Percentiles rank a stretch among this genome's conserved stretches.
These are phyloP conservation scores for Heteropelma amictum DNA, from an alignment of 2,888 invertebrate genomes.

Conservation along the genomic window DNA sequence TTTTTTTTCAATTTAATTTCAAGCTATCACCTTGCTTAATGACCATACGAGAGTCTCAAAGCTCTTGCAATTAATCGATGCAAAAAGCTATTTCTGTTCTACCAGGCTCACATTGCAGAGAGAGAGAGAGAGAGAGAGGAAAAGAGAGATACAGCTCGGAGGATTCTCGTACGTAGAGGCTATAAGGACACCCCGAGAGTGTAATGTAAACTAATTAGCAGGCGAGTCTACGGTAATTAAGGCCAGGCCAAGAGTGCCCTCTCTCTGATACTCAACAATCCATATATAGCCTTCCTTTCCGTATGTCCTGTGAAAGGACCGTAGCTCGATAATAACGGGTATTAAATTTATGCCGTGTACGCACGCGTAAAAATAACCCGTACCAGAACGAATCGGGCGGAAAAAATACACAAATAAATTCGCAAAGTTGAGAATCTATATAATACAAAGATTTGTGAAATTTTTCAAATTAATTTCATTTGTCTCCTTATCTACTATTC, in stretches of 20 bases:
- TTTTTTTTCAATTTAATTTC: too few species aligned
- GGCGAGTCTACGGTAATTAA: constrained; percentile 76
- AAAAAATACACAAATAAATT: too few species aligned
- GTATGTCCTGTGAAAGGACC: constrained; percentile 26
- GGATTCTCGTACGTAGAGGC: constrained; percentile 47
- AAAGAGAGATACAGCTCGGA: constrained; percentile 60
- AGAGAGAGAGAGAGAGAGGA: constrained; percentile 52
- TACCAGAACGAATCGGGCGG: not conserved
- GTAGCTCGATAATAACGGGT: constrained; percentile 54
- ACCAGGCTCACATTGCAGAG: constrained; percentile 43
- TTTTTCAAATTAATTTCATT: too few species aligned
- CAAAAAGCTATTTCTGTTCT: not conserved
- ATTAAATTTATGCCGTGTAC: constrained; percentile 49
- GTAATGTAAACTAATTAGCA: constrained; percentile 78
- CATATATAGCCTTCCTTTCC: constrained; percentile 62
- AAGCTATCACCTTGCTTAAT: not conserved
- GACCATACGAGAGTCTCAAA: not conserved
- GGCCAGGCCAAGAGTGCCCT: constrained; percentile 72
- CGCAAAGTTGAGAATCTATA: too few species aligned
- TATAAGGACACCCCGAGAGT: constrained; percentile 69
- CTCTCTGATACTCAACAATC: constrained; percentile 72
- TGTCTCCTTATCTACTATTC: too few species aligned
- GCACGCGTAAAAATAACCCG: not conserved
- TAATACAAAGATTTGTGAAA: too few species aligned
- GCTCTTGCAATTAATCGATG: constrained; percentile 3